Base-by-base conservation (phyloP, 2,888 invertebrate species). In the Subacronicta megacephala region DNA sequence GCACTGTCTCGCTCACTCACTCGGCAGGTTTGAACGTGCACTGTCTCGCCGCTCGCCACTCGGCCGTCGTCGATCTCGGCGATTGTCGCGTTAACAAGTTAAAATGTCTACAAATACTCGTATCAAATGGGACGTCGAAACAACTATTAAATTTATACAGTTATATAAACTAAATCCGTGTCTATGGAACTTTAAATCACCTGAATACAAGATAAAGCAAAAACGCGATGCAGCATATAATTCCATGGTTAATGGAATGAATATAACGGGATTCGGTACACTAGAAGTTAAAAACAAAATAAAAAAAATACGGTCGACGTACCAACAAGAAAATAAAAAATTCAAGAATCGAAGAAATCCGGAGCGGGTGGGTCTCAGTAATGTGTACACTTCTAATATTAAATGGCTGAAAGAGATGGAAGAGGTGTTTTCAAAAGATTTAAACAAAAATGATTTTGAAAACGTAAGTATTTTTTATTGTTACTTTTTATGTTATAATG, bases 361-460 rank as follows among this genome's bases (percentile, higher is more conserved):
- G 66, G 66, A 49, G 62, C 56, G 18, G 56, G 66, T 13, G 18
- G 56, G 66, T 13, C 53, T 60, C 29, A 49, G 23, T 49, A 59
- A 59, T 62, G 62, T 62, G 16, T 65, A 65, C 26, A 42, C n/a
- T 37, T 55, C 65, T 33, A 57, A 61, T 54, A 61, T 62, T 23
- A 62, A 62, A 55, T 65, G 65, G 65, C 52, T 62, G 33, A 47
- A 55, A 23, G 58, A 55, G 35, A 62, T 62, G 58, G 62, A 67
- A 18, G 62, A 60, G 51, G 53, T 59, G 16, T 59, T 59, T 35
- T 16, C 45, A 46, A 59, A 59, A 23, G 58, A 56, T 49, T 49
- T 55, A 52, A 60, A 63, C 3, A 18, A 18, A 18, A 2, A 18
- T 3, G 18, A 3, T 3, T 18, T 3, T 18, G 18, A 18, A 18